Percentiles rank a stretch among this genome's conserved stretches.
Conservation (phyloP, 2,888 invertebrate genomes). For the Anoplius nigerrimus region DNA sequence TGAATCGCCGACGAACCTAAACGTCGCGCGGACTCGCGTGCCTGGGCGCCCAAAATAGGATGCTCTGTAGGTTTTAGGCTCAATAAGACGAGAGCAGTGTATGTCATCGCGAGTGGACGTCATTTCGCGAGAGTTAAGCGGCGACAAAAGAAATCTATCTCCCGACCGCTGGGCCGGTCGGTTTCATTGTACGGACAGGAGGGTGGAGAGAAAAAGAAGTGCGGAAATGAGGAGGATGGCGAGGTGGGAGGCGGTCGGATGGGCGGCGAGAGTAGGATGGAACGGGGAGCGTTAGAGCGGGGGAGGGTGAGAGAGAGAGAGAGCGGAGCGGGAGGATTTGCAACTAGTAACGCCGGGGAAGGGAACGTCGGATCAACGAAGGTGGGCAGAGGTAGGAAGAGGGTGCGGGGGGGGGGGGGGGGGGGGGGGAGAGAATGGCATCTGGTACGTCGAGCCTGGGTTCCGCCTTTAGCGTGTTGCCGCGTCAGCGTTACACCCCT, state of each 20-base stretch:
- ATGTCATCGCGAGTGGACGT: neutral
- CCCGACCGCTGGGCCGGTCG: conserved; percentile 9
- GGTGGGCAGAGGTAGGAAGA: conserved; percentile 15
- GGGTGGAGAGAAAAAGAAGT: conserved; percentile 2
- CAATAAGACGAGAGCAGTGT: no score
- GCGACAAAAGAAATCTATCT: conserved; percentile 12
- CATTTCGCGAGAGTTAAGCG: neutral
- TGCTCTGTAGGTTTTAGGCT: no score
- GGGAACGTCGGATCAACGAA: conserved; percentile 31
- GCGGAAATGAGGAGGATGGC: no score
- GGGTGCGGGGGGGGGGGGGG: conserved; percentile 22
- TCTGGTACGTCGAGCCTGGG: conserved; percentile 58
- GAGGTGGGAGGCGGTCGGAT: no score
- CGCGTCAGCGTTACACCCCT: conserved; percentile 70
- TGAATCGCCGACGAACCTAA: no score
- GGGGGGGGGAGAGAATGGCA: conserved; percentile 36
- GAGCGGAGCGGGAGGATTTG: conserved; percentile 8
- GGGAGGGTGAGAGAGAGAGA: conserved; percentile 1
- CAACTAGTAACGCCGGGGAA: conserved; percentile 5
- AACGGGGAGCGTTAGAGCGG: neutral
- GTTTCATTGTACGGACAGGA: neutral
- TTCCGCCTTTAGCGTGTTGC: conserved; percentile 73
- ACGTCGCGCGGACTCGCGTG: no score
- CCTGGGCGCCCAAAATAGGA: no score
- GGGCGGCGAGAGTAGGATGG: neutral